Conservation (phyloP, 2,113 vertebrate species). For the Callipepla squamata region DNA sequence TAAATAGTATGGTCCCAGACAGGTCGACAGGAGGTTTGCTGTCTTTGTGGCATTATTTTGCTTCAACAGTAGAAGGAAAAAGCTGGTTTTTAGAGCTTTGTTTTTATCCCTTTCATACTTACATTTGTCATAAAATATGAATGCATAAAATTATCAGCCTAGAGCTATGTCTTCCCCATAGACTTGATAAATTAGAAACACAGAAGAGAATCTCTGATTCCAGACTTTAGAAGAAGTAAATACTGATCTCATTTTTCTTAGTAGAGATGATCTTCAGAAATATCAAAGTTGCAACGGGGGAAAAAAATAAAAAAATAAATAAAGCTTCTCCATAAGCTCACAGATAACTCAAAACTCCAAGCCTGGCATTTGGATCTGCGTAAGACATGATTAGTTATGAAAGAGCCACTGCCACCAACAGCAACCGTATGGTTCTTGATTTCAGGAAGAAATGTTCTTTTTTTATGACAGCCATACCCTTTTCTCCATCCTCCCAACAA, state of each 20-base stretch:
- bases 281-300: neutral
- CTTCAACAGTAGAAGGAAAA: neutral
- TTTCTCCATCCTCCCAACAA: neutral
- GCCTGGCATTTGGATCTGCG: neutral
- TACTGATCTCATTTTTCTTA: neutral
- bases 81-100: neutral
- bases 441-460: neutral
- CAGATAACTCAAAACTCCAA: neutral
- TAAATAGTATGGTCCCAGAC: neutral
- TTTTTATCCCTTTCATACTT: conserved; percentile 15
- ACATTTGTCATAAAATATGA: conserved; percentile 46
- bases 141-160: conserved; percentile 45
- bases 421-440: neutral
- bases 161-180: conserved; percentile 44
- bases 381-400: neutral
- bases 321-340: neutral
- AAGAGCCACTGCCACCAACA: neutral
- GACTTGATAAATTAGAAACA: conserved; percentile 40
- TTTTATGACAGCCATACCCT: neutral
- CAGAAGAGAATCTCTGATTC: conserved; percentile 8
- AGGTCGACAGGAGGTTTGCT: neutral
- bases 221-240: conserved; percentile 37
- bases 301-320: neutral
- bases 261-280: neutral
- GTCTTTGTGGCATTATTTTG: neutral